phyloP scores from a whole-genome alignment of 2,797 vertebrate species.

The Todus mexicanus region DNA sequence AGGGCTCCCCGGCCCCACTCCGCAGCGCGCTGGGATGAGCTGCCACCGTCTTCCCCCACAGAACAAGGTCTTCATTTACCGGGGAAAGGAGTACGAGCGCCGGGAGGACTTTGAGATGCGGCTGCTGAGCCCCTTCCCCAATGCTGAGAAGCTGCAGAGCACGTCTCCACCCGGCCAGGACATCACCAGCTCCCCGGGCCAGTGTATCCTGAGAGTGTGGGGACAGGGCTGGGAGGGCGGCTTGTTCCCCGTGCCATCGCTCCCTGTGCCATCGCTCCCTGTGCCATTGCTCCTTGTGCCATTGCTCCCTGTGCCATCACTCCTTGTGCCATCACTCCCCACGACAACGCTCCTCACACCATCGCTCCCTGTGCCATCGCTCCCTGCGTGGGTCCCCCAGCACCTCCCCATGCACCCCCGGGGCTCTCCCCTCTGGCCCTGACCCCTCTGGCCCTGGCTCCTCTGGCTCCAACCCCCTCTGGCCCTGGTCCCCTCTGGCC shows the following conservation, averaged over 20 bases:
- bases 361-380: too few species aligned
- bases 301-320: too few species aligned
- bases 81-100: conserved; percentile 63
- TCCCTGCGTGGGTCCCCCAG: accelerated
- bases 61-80: conserved; percentile 69
- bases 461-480: too few species aligned
- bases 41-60: background rate
- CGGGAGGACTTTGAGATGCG: conserved; percentile 61
- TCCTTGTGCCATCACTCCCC: too few species aligned
- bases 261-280: background rate
- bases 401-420: background rate
- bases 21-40: accelerated
- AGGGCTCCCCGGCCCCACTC: accelerated
- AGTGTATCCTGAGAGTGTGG: conserved; percentile 40
- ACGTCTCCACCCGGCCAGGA: conserved; percentile 11
- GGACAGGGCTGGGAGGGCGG: background rate
- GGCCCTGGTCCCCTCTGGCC: too few species aligned
- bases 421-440: background rate
- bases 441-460: too few species aligned
- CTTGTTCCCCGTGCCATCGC: accelerated
- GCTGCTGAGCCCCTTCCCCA: conserved; percentile 62
- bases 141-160: conserved; percentile 45
- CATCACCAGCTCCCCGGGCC: conserved; percentile 1
- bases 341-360: too few species aligned
- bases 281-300: too few species aligned